Evolutionary conservation across 2,113 vertebrate genomes (phyloP).

Genomic region (Talpa occidentalis): DNA sequence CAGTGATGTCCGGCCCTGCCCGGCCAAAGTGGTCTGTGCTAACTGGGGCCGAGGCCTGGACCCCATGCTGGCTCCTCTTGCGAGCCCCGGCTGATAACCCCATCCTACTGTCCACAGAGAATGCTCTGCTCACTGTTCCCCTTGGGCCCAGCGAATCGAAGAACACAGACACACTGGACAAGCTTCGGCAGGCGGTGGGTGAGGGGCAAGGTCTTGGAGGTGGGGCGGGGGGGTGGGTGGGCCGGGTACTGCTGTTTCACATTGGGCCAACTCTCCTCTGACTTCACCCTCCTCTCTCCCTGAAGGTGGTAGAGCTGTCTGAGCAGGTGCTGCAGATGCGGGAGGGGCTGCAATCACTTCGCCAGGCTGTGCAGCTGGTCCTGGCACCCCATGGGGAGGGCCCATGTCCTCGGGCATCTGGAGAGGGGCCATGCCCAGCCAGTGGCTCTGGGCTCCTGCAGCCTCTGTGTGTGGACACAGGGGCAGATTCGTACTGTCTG

Average conservation of each 20-base stretch:
- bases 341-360: constrained; percentile 83
- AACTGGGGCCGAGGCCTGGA: not conserved
- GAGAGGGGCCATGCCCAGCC: not conserved
- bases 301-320: constrained; percentile 82
- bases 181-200: constrained; percentile 82
- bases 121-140: constrained; percentile 77
- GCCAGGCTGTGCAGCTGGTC: constrained; percentile 83
- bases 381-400: constrained; percentile 69
- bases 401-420: not conserved
- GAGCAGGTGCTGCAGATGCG: constrained; percentile 86
- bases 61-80: not conserved
- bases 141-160: constrained; percentile 70
- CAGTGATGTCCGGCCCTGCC: not conserved
- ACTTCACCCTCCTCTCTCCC: not conserved
- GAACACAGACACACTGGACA: constrained; percentile 79
- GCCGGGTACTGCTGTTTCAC: not conserved
- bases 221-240: not conserved
- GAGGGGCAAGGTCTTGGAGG: not conserved
- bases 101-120: constrained; percentile 71
- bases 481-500: constrained; percentile 75
- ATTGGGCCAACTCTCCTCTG: not conserved
- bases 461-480: constrained; percentile 83
- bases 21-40: not conserved
- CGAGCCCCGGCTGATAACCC: not conserved
- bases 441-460: constrained; percentile 75